Base-by-base conservation (phyloP, 2,888 invertebrate species). In the Hedychridium roseum region DNA sequence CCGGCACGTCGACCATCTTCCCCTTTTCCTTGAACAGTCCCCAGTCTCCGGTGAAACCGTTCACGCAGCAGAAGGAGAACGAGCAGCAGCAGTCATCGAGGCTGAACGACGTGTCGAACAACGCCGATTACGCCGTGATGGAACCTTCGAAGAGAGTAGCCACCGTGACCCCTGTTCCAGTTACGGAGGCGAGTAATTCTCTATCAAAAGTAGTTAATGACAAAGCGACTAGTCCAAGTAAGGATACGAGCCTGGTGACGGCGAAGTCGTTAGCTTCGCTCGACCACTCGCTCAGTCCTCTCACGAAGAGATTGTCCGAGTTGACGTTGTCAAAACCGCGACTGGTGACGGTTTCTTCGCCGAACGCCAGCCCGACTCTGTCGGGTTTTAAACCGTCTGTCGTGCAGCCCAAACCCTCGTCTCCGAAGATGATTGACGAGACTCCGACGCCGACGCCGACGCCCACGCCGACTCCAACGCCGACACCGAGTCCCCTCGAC, bases 11-110 rank as follows among this genome's bases (percentile, higher is more conserved):
- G 45, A 78, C 85, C 3, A 85, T 88, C 50, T 89, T 89, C 73
- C 88, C 88, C 1, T 82, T 88, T 64, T 87, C 85, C 50, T 74
- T 87, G 32, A 88, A 87, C 70, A 87, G 87, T 57, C 88, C 88
- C 0, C 83, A 84, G 11, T 86, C 87, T 2, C 87, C 88, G 0
- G 80, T 83, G 15, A 85, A 84, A 54, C 72, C 79, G 1, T 79
- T 80, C 38, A 75, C 80, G 14, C 56, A 57, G 32, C 57, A 60
- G 54, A 54, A 61, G 21, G 43, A 43, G 45, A 26, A 28, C 17
- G 45, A 57, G 1, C 38, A 56, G 1, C 31, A 57, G 1, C 38
- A 56, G 1, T 34, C 43, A 0, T 17, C 44, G 1, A 43, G 37
- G 26, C 7, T 54, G 27, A 46, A 45, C 15, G 15, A 35, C 1